Evolutionary conservation across 2,888 invertebrate species (phyloP), one percentile per base, ranked within the genome.

Genomic region (Geophilus truncorum): DNA sequence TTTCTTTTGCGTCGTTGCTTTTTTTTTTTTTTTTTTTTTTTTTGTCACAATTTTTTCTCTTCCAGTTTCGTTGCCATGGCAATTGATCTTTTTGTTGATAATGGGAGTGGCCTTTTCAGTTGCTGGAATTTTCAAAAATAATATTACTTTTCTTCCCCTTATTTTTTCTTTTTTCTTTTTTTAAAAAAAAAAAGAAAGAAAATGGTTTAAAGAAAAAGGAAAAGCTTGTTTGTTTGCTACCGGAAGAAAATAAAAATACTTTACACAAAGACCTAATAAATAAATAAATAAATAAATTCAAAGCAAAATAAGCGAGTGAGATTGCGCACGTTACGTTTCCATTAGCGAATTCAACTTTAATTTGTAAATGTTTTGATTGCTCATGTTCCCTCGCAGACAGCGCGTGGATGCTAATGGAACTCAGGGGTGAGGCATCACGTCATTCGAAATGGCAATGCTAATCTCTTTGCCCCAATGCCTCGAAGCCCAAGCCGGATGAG

Each of bases 361-460:
- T 70, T 70, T 70, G 70, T 25, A 70, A 70, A 70, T 70, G 70
- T 70, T 70, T 70, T 70, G 70, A 70, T 70, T 70, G 70, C 70
- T 70, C 70, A 6, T 70, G 70, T 70, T 70, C 10, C 70, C 70
- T 28, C n/a, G 10, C 28, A 70, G 70, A 70, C 25, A 70, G 70
- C 70, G 70, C 70, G 70, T 70, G 70, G 70, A 70, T 70, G 70
- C 70, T 70, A 70, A 70, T 70, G 70, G 70, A 70, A 28, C 10
- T 23, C n/a, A 7, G 70, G 70, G 70, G 70, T 28, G 70, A 28
- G 70, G n/a, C 70, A 28, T 70, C 70, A 70, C 70, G 28, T 70
- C 70, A 70, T 70, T 25, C 15, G 51, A 51, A 51, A 51, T 51
- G 70, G 70, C 70, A 70, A 70, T 28, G 70, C 28, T 70, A 70